phyloP scores from a whole-genome alignment of 2,113 vertebrate genomes.

The Chroicocephalus ridibundus region DNA sequence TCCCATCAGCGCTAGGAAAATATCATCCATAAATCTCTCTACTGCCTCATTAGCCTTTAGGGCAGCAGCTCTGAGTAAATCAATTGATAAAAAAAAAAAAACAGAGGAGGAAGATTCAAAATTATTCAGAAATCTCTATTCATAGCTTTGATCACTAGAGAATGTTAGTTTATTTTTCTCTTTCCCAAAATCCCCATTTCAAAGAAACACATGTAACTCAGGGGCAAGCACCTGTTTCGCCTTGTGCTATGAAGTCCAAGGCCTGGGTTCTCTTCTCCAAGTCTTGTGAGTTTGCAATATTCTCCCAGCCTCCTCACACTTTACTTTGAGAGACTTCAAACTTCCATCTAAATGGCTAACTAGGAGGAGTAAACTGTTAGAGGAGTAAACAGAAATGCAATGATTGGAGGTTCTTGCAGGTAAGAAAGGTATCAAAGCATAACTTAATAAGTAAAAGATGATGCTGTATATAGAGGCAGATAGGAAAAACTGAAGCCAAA shows the following conservation, averaged over 20 bases:
- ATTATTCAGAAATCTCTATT: neutral
- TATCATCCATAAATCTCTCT: conserved; percentile 6
- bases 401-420: neutral
- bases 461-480: neutral
- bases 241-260: neutral
- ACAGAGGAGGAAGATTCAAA: neutral
- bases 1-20: conserved; percentile 2
- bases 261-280: neutral
- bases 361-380: neutral
- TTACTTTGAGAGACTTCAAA: neutral
- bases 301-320: neutral
- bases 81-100: neutral
- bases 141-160: neutral
- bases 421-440: neutral
- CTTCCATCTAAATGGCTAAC: neutral
- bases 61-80: neutral
- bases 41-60: conserved; percentile 7
- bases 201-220: fast-evolving
- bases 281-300: fast-evolving
- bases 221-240: neutral
- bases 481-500: neutral
- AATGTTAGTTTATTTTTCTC: neutral
- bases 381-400: neutral
- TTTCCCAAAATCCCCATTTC: neutral
- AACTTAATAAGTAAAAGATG: neutral